These are phyloP conservation scores for Chaetura pelagica DNA, from an alignment of 2,113 vertebrate species.

Conservation along the genomic window DNA sequence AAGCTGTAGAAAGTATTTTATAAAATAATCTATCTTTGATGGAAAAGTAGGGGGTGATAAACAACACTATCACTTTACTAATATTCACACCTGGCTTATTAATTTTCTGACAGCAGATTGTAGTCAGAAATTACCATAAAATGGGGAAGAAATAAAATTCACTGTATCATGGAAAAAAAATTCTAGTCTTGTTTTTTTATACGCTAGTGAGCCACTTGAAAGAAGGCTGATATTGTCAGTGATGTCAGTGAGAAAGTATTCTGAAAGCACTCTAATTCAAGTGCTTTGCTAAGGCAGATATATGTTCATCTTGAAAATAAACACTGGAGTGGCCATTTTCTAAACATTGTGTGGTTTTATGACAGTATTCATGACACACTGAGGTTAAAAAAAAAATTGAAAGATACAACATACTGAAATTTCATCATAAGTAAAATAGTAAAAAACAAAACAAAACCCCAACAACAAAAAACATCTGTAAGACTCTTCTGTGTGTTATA, in stretches of 20 bases:
- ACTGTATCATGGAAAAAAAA: background rate
- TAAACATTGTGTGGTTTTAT: background rate
- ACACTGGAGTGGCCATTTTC: no score
- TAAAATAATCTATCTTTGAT: background rate
- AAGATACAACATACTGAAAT: background rate
- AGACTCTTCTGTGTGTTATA: background rate
- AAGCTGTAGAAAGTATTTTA: background rate
- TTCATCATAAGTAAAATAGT: slow-evolving; percentile 16
- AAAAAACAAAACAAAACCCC: background rate
- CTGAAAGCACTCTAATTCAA: no score
- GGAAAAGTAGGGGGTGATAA: background rate
- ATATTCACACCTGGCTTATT: background rate
- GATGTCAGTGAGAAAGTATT: no score
- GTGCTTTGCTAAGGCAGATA: no score
- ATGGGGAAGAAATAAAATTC: background rate
- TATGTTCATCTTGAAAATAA: no score
- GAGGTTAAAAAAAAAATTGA: background rate
- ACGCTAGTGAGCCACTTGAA: background rate
- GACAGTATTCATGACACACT: background rate
- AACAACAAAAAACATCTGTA: background rate
- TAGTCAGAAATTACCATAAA: background rate
- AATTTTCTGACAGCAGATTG: background rate
- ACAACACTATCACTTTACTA: background rate
- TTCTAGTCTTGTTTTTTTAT: background rate
- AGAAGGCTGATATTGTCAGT: background rate